Percentiles rank a stretch among this genome's conserved stretches.
These are phyloP conservation scores for Volucella zonaria DNA, from an alignment of 2,888 invertebrate species.

Conservation along the genomic window DNA sequence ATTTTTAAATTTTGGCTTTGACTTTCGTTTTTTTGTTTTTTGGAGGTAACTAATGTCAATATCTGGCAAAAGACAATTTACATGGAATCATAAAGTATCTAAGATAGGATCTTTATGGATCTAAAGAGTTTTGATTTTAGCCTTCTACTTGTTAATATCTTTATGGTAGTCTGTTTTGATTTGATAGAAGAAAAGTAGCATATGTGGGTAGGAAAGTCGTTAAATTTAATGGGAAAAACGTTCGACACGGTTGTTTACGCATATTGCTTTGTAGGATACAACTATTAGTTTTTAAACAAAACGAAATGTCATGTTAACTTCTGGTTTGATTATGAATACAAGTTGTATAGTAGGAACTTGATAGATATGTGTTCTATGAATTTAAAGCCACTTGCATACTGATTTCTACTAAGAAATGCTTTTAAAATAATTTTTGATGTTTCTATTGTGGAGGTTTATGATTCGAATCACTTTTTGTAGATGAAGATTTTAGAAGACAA, in stretches of 20 bases:
- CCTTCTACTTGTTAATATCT: conserved; percentile 1
- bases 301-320: too few species aligned
- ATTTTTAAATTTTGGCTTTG: too few species aligned
- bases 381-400: too few species aligned
- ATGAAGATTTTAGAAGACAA: too few species aligned
- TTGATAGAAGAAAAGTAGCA: background rate
- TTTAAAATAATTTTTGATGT: too few species aligned
- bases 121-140: conserved; percentile 31
- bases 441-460: too few species aligned
- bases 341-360: too few species aligned
- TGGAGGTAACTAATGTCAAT: conserved; percentile 58
- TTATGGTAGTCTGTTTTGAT: conserved; percentile 21
- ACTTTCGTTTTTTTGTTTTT: conserved; percentile 2
- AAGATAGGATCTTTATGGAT: conserved; percentile 60
- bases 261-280: conserved; percentile 17
- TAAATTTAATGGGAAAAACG: conserved; percentile 43
- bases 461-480: too few species aligned
- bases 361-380: too few species aligned
- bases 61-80: conserved; percentile 41
- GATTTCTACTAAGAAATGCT: too few species aligned
- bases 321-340: too few species aligned
- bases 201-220: conserved; percentile 19
- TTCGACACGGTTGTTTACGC: background rate
- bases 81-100: conserved; percentile 64
- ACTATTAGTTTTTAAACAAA: background rate